A percentile compares a stretch with the other conserved stretches of the same genome.
Conservation (phyloP, 2,888 invertebrate genomes). For the Adela reaumurella region DNA sequence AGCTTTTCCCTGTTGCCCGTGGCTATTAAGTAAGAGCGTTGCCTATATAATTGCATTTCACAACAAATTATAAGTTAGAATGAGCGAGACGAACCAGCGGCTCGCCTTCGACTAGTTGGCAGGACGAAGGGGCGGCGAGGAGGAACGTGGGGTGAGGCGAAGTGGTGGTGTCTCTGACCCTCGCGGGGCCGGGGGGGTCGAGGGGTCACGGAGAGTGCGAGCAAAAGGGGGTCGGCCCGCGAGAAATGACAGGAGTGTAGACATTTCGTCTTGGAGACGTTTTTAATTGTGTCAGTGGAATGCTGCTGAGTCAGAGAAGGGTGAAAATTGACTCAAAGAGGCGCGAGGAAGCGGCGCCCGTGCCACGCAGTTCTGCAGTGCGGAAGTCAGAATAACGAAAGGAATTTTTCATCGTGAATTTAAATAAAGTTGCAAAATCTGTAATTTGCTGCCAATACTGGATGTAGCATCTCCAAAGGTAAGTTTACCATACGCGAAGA, state of each 20-base stretch:
- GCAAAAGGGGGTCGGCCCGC: neutral
- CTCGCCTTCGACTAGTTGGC: slow-evolving; percentile 19
- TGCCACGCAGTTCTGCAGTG: no score
- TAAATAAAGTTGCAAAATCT: no score
- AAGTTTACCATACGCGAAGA: no score
- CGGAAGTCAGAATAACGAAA: no score
- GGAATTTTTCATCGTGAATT: no score
- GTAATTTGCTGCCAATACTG: no score
- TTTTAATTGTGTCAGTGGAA: slow-evolving; percentile 7
- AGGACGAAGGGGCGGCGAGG: neutral
- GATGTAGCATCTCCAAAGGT: no score
- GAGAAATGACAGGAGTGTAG: neutral
- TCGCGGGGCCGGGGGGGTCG: slow-evolving; percentile 11
- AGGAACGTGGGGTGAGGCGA: neutral
- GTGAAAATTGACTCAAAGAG: neutral
- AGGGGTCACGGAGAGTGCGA: slow-evolving; percentile 4
- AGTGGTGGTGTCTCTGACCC: slow-evolving; percentile 3
- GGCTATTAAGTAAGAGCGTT: slow-evolving; percentile 31
- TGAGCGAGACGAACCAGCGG: slow-evolving; percentile 16
- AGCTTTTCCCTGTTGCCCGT: neutral
- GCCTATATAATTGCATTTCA: slow-evolving; percentile 37
- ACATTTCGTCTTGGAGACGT: slow-evolving; percentile 1
- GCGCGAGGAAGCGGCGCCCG: neutral
- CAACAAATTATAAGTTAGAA: slow-evolving; percentile 46
- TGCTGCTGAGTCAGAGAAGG: slow-evolving; percentile 1